Percentiles rank a stretch among this genome's conserved stretches.
Conservation (phyloP, 2,797 vertebrate genomes). For the Coregonus sp. region DNA sequence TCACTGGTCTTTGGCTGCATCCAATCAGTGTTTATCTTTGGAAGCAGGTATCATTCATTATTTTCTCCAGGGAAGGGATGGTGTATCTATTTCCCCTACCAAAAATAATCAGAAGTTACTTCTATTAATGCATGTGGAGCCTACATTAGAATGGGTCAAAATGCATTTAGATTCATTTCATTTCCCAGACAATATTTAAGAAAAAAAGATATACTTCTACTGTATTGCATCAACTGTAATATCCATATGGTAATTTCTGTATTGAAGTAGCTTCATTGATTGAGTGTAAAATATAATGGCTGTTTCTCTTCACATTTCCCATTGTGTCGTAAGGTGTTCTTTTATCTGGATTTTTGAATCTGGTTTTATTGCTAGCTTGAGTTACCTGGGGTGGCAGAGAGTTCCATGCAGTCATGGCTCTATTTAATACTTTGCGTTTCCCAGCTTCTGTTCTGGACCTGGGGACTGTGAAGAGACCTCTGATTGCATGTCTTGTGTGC, state of each 20-base stretch:
- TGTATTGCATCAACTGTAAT: not conserved
- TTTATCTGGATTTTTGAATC: no score
- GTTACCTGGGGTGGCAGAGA: no score
- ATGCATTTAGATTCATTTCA: not conserved
- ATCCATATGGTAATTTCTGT: not conserved
- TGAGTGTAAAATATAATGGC: no score
- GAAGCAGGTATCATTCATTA: conserved; percentile 3
- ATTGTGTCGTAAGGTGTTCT: no score
- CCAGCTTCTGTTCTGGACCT: no score
- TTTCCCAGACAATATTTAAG: not conserved
- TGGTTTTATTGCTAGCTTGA: no score
- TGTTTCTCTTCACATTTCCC: no score
- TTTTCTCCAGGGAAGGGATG: not conserved
- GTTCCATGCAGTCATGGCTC: no score
- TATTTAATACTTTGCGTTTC: no score
- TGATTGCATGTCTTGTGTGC: no score
- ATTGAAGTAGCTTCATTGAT: not conserved
- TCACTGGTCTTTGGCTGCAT: not conserved
- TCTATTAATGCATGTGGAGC: not conserved
- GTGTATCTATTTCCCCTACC: not conserved
- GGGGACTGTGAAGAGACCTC: no score
- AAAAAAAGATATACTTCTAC: not conserved
- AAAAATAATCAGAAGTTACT: not conserved
- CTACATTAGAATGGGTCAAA: not conserved
- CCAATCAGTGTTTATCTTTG: not conserved